phyloP scores from a whole-genome alignment of 1,140 invertebrate genomes.

The Eciton burchellii region DNA sequence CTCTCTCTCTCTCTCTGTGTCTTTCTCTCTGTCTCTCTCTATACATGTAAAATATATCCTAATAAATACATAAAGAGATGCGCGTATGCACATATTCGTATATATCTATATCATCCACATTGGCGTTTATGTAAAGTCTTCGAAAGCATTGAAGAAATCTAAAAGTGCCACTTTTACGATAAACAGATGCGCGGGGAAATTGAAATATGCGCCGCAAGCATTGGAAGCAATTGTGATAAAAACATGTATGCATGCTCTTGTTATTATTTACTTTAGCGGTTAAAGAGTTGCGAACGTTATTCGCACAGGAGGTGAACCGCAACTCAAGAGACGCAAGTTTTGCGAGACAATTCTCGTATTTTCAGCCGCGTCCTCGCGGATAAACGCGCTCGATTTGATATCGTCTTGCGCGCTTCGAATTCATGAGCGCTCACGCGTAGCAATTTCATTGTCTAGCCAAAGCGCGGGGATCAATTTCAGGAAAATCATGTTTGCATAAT shows the following conservation, averaged over 20 bases:
- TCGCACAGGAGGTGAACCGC: neutral
- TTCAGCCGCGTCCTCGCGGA: neutral
- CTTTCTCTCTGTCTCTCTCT: too few relatives aligned
- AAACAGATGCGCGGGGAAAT: neutral
- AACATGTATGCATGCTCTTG: neutral
- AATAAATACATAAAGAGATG: neutral
- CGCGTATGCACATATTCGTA: neutral
- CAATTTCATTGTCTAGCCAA: slow-evolving; percentile 52
- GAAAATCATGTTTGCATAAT: slow-evolving; percentile 54
- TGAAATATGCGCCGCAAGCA: neutral
- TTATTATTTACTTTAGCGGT: neutral
- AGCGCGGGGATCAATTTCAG: slow-evolving; percentile 45
- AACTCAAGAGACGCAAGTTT: neutral
- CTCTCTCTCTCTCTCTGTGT: too few relatives aligned
- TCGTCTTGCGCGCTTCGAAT: slow-evolving; percentile 31
- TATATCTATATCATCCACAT: too few relatives aligned
- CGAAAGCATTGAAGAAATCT: too few relatives aligned
- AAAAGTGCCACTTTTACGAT: too few relatives aligned
- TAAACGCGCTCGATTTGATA: slow-evolving; percentile 44
- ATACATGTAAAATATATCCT: slow-evolving; percentile 6
- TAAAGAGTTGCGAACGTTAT: neutral
- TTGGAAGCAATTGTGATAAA: neutral
- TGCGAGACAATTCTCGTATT: neutral
- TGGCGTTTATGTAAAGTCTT: too few relatives aligned
- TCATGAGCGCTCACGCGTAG: slow-evolving; percentile 28